These are phyloP conservation scores for Geotrypetes seraphini DNA, from an alignment of 2,797 vertebrate species.

Conservation along the genomic window DNA sequence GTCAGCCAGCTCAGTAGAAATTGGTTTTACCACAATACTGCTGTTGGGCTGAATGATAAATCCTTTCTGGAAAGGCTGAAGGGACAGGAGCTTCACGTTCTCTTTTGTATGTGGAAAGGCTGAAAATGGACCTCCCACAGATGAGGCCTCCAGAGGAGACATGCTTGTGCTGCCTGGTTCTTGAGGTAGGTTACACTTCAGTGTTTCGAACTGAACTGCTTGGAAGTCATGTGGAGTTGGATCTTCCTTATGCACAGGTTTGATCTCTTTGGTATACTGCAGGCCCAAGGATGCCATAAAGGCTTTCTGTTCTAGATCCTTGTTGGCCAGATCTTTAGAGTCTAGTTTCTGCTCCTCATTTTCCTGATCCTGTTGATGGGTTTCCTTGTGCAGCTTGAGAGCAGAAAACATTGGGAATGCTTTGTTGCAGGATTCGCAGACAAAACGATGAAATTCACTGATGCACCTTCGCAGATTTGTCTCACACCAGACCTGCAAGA, in stretches of 20 bases:
- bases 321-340: slow-evolving; percentile 1
- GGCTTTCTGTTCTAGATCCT: slow-evolving; percentile 52
- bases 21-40: slow-evolving; percentile 75
- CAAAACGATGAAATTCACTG: slow-evolving; percentile 84
- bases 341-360: slow-evolving; percentile 36
- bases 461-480: slow-evolving; percentile 86
- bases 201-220: slow-evolving; percentile 74
- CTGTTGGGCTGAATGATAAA: slow-evolving; percentile 86
- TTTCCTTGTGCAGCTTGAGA: slow-evolving; percentile 71
- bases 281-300: slow-evolving; percentile 81
- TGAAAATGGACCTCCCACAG: slow-evolving; percentile 49
- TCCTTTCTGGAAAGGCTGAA: slow-evolving; percentile 84
- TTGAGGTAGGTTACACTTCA: slow-evolving; percentile 80
- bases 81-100: slow-evolving; percentile 69
- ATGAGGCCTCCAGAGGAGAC: slow-evolving; percentile 66
- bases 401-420: slow-evolving; percentile 86
- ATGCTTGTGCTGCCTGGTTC: slow-evolving; percentile 60
- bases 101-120: slow-evolving; percentile 63
- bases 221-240: slow-evolving; percentile 72
- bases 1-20: slow-evolving; percentile 73
- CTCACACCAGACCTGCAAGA: slow-evolving; percentile 85
- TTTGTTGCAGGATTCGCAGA: slow-evolving; percentile 86
- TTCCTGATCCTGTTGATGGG: slow-evolving; percentile 36
- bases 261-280: slow-evolving; percentile 69
- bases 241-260: slow-evolving; percentile 56